Evolutionary conservation across 2,797 vertebrate genomes (phyloP), one percentile per base, ranked within the genome.

Genomic region (Liasis olivaceus): DNA sequence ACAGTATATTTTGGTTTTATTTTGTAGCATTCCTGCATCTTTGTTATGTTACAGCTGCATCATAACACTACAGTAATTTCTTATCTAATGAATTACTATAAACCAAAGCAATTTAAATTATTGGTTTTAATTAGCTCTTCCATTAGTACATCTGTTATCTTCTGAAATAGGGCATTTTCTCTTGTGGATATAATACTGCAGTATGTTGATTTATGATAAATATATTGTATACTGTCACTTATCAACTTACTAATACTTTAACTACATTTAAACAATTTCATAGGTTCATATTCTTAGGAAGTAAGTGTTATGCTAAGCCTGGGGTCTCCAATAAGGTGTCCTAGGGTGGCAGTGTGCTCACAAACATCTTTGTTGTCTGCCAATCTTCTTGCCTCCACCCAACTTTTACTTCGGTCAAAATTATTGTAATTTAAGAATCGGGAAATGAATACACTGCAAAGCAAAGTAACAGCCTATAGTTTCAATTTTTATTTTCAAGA

Each of bases 1-100:
- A 91, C 87, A 22, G 85, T 81, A 63, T 28, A 88, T 5, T 69
- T 86, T 92, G 8, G 51, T 81, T 91, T 93, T 90, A 89, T 92
- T 93, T 6, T 85, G 72, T 87, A 31, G 0, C 0, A 5, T 90
- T 93, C 87, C 94, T 87, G 89, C 1, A 0, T 90, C 85, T 96
- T 72, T 92, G 62, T 89, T 85, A 28, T 26, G 59, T 64, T 77
- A 42, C 24, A 90, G 60, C n/a, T 81, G 8, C 47, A 11, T 81
- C 72, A 81, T 81, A 81, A 36, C 54, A 54, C 7, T 90, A 47
- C 58, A 86, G 14, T 24, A 59, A 9, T 88, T 84, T 89, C 42
- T 85, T 87, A 54, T 13, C 11, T 28, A 51, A 81, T 81, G 24
- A 26, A 87, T 90, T 93, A 88, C 62, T 81, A 81, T 88, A 64